phyloP scores from a whole-genome alignment of 2,797 vertebrate species.

The Microctenopoma lineatum region DNA sequence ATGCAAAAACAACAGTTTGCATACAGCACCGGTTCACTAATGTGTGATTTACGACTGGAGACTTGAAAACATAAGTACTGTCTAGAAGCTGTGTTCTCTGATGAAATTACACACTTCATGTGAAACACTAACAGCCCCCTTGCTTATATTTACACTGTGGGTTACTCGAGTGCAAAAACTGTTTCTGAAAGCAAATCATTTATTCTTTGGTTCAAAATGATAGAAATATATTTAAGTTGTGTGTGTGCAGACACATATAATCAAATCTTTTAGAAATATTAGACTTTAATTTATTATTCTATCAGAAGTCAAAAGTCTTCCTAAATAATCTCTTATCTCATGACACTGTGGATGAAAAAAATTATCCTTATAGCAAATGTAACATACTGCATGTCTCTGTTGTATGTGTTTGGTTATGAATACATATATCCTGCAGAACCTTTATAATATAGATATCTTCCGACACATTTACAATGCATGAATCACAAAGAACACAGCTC shows the following conservation, averaged over 20 bases:
- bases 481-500: constrained; percentile 70
- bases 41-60: constrained; percentile 28
- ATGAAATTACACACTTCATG: constrained; percentile 31
- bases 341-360: constrained; percentile 35
- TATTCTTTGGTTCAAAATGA: constrained; percentile 80
- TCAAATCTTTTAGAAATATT: constrained; percentile 64
- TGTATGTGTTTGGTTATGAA: constrained; percentile 48
- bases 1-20: constrained; percentile 26
- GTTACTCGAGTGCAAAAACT: constrained; percentile 65
- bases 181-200: constrained; percentile 57
- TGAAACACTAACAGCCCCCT: constrained; percentile 37
- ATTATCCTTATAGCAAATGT: constrained; percentile 48
- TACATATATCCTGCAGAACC: constrained; percentile 49
- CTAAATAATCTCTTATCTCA: constrained; percentile 53
- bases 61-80: constrained; percentile 24
- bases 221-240: constrained; percentile 63
- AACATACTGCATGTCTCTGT: constrained; percentile 43
- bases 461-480: constrained; percentile 78
- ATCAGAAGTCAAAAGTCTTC: constrained; percentile 20
- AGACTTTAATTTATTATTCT: constrained; percentile 46
- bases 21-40: constrained; percentile 26
- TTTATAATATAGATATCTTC: constrained; percentile 61
- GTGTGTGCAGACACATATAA: constrained; percentile 43
- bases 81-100: constrained; percentile 25
- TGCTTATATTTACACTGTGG: constrained; percentile 62